phyloP scores from a whole-genome alignment of 2,113 vertebrate species.

The Cercopithecus mona region DNA sequence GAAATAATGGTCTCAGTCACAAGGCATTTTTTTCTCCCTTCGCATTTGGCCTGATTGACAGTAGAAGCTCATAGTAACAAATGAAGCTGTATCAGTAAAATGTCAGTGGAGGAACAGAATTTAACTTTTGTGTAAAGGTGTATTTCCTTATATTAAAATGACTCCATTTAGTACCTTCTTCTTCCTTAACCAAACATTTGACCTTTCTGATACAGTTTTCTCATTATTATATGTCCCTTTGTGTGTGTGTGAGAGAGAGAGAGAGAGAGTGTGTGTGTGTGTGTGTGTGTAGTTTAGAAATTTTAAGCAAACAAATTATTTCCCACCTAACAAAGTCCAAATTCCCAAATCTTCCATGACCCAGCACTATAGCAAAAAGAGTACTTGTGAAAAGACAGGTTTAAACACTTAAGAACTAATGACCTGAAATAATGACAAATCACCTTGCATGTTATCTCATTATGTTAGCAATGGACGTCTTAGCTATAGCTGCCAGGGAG shows the following conservation, averaged over 20 bases:
- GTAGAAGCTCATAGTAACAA: not conserved
- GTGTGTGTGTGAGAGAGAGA: not conserved
- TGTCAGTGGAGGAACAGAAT: not conserved
- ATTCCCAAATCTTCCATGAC: conserved; percentile 30
- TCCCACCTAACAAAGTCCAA: not conserved
- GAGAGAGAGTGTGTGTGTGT: not conserved
- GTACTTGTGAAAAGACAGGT: conserved; percentile 63
- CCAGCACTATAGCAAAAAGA: conserved; percentile 43
- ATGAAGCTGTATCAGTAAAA: not conserved
- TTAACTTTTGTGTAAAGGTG: not conserved
- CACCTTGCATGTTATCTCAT: conserved; percentile 70
- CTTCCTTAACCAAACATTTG: not conserved
- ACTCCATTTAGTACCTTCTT: not conserved
- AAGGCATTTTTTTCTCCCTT: accelerated
- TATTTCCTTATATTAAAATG: not conserved
- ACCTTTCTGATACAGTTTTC: conserved; percentile 32
- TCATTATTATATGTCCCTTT: conserved; percentile 40
- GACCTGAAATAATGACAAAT: conserved; percentile 80
- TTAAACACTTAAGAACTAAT: conserved; percentile 76
- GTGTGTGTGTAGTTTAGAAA: not conserved
- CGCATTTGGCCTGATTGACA: not conserved
- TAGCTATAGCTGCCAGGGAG: conserved; percentile 54
- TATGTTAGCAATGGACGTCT: conserved; percentile 62
- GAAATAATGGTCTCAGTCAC: not conserved
- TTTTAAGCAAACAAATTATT: conserved; percentile 35